Evolutionary conservation across 2,113 vertebrate species (phyloP), one percentile per base, ranked within the genome.

Genomic region (Saguinus imperator): DNA sequence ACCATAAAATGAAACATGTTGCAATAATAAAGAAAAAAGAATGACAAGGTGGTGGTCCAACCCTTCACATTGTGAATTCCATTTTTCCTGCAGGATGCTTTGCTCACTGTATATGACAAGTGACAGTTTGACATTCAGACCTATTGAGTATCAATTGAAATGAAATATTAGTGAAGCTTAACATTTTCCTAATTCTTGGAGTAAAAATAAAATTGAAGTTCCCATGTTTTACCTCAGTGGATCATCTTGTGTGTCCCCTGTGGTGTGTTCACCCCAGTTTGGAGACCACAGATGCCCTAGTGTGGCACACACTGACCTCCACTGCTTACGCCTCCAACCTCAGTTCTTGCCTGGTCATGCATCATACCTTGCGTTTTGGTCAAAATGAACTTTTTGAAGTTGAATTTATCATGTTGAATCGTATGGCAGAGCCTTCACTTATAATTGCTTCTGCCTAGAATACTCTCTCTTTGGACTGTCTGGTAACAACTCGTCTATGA

Each of bases 171-270:
- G 27, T 66, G 20, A 83, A 70, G 6, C 17, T 83, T 89, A 45
- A 48, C 58, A 8, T 91, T 85, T 87, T 87, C 40, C 23, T 70
- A 87, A 61, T 84, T 92, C 50, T 92, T 70, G 17, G 10, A 20
- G 29, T 68, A 75, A 93, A 95, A 92, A 72, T 73, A 88, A 89
- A 83, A 40, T 77, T 80, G 48, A 75, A 57, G 35, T 92, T 85
- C 6, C 79, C 25, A 66, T 77, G 45, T 87, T 88, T 95, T 77
- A 32, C 7, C 27, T 11, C 4, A 45, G 6, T 82, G 35, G 23
- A 57, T 57, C 23, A 55, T 57, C n/a, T 81, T 48, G 29, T 92
- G 25, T 1, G 32, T 23, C 11, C 27, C 12, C 16, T 57, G 11
- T 76, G 25, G n/a, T 79, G 23, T 43, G 12, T 68, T 45, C 0